These are phyloP conservation scores for Nothura maculosa DNA, from an alignment of 2,797 vertebrate genomes.

Conservation along the genomic window DNA sequence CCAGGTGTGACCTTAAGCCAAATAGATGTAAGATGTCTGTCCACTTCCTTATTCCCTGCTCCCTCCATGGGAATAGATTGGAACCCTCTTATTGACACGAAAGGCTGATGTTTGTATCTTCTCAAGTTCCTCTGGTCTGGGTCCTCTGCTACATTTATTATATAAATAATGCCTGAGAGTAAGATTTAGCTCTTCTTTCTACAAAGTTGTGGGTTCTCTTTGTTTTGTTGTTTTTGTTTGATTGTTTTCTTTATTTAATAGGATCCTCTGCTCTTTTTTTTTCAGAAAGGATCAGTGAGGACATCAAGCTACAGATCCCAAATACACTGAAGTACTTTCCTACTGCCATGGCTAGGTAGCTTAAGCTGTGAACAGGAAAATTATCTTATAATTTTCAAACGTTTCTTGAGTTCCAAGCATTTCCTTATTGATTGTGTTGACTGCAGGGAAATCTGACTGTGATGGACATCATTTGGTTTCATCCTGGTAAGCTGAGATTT, in stretches of 20 bases:
- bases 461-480: not conserved
- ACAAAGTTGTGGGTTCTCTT: not conserved
- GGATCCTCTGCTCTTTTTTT: not conserved
- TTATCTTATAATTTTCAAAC: not conserved
- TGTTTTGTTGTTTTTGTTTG: not conserved
- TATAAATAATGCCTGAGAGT: not conserved
- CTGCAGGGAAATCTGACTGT: not conserved
- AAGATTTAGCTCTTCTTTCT: not conserved
- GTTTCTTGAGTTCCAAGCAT: not conserved
- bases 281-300: not conserved
- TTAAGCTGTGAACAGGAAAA: not conserved
- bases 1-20: no score
- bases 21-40: not conserved
- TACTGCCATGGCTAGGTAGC: not conserved
- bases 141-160: not conserved
- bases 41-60: not conserved
- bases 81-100: not conserved
- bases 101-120: not conserved
- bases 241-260: not conserved
- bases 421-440: not conserved
- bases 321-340: not conserved
- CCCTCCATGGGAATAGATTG: not conserved
- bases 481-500: not conserved
- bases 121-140: fast-evolving
- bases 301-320: not conserved